phyloP scores from a whole-genome alignment of 2,113 vertebrate genomes.

The Melanostigma gelatinosum region DNA sequence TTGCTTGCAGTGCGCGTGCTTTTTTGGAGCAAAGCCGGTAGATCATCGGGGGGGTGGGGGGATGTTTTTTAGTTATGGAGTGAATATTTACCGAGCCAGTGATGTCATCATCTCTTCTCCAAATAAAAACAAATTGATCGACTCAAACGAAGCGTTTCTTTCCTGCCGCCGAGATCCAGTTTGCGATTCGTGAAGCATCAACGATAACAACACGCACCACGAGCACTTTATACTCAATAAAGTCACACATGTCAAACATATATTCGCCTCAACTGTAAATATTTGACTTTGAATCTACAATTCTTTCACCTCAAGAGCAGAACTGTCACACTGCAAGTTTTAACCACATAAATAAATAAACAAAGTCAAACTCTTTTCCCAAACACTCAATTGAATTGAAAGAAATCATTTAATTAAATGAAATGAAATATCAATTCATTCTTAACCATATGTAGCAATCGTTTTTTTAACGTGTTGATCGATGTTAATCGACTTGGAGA shows the following conservation, averaged over 20 bases:
- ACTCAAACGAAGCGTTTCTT: not conserved
- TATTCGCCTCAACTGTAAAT: not conserved
- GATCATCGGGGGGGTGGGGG: not conserved
- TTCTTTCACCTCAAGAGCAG: not conserved
- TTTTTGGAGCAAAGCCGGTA: constrained; percentile 15
- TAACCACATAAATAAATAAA: not conserved
- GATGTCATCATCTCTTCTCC: not conserved
- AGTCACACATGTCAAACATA: not conserved
- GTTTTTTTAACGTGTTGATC: too few species aligned
- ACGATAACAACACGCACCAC: not conserved
- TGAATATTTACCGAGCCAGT: not conserved
- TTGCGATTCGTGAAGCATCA: not conserved
- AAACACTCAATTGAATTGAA: not conserved
- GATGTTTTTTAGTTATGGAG: not conserved
- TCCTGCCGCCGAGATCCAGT: not conserved
- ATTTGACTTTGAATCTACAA: not conserved
- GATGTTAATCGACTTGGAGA: not conserved
- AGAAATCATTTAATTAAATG: not conserved
- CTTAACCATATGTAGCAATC: too few species aligned
- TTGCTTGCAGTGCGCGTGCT: not conserved
- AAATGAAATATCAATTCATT: not conserved
- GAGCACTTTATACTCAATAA: not conserved
- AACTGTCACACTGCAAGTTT: not conserved
- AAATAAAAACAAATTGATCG: not conserved
- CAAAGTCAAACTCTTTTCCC: not conserved